These are phyloP conservation scores for Hydrotaea cyrtoneurina DNA, from an alignment of 2,888 invertebrate genomes.

Conservation along the genomic window DNA sequence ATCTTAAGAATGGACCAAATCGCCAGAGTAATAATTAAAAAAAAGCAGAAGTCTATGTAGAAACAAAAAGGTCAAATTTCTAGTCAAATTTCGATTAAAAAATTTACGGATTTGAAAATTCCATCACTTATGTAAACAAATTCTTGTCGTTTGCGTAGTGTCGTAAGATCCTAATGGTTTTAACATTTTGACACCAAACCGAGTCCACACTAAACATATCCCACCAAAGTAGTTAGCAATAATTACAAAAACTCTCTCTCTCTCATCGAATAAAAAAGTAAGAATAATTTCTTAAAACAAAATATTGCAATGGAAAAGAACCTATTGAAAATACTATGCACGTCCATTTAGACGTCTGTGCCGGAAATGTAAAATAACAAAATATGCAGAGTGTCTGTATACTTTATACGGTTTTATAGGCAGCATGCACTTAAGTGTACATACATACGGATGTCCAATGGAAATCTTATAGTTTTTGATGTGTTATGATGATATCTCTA, in stretches of 20 bases:
- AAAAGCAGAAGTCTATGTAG: too few relatives aligned
- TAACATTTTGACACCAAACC: not conserved
- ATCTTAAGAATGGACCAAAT: too few relatives aligned
- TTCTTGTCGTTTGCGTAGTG: too few relatives aligned
- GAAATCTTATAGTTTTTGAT: slow-evolving; percentile 39
- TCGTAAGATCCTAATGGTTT: too few relatives aligned
- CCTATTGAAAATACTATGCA: slow-evolving; percentile 22
- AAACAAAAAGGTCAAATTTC: too few relatives aligned
- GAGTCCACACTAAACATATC: not conserved
- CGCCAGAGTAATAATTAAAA: too few relatives aligned
- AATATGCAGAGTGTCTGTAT: slow-evolving; percentile 46
- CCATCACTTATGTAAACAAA: too few relatives aligned
- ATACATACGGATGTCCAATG: slow-evolving; percentile 20
- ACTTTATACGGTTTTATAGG: not conserved
- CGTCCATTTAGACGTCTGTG: slow-evolving; percentile 69
- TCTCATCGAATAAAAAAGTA: slow-evolving; percentile 5
- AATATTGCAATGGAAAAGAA: slow-evolving; percentile 3
- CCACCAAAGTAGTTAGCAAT: not conserved
- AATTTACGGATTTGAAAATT: too few relatives aligned
- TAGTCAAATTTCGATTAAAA: too few relatives aligned
- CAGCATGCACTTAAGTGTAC: slow-evolving; percentile 40
- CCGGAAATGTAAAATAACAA: slow-evolving; percentile 68
- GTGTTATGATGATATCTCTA: slow-evolving; percentile 23
- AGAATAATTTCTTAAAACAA: slow-evolving; percentile 17
- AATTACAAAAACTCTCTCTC: not conserved